These are phyloP conservation scores for Anoplopoma fimbria DNA, from an alignment of 2,113 vertebrate species.

Conservation along the genomic window DNA sequence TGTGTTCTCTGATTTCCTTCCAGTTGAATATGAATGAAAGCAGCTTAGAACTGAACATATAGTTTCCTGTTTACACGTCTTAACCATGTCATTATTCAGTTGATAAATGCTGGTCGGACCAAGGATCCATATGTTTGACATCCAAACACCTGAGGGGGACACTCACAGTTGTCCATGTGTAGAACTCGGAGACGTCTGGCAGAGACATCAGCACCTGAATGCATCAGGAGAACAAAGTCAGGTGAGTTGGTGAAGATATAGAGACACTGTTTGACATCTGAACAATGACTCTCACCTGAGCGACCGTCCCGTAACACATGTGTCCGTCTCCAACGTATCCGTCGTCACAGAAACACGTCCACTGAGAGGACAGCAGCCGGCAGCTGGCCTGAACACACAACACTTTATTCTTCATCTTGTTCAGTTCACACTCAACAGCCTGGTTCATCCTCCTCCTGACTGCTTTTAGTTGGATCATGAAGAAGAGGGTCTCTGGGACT, in stretches of 20 bases:
- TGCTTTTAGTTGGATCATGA: neutral
- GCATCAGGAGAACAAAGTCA: conserved; percentile 6
- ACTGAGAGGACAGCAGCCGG: conserved; percentile 66
- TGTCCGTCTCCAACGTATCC: conserved; percentile 88
- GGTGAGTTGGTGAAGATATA: no score
- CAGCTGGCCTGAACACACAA: conserved; percentile 69
- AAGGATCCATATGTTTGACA: no score
- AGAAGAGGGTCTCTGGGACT: conserved; percentile 55
- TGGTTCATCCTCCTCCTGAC: no score
- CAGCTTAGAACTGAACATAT: no score
- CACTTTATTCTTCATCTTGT: neutral
- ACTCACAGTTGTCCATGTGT: conserved; percentile 90
- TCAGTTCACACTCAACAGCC: no score
- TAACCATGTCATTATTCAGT: neutral
- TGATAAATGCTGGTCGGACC: neutral
- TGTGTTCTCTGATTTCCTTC: no score
- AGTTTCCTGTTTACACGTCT: no score
- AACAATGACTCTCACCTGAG: conserved; percentile 76
- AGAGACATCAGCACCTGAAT: conserved; percentile 87
- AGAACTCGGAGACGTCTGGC: conserved; percentile 86
- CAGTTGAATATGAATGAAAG: no score
- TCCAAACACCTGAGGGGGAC: no score
- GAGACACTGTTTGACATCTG: accelerated
- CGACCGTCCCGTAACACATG: conserved; percentile 88
- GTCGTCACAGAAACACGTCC: conserved; percentile 89